A percentile compares a stretch with the other conserved stretches of the same genome.
Evolutionary conservation across 1,140 invertebrate species (phyloP).

Genomic region (Callitettix versicolor): DNA sequence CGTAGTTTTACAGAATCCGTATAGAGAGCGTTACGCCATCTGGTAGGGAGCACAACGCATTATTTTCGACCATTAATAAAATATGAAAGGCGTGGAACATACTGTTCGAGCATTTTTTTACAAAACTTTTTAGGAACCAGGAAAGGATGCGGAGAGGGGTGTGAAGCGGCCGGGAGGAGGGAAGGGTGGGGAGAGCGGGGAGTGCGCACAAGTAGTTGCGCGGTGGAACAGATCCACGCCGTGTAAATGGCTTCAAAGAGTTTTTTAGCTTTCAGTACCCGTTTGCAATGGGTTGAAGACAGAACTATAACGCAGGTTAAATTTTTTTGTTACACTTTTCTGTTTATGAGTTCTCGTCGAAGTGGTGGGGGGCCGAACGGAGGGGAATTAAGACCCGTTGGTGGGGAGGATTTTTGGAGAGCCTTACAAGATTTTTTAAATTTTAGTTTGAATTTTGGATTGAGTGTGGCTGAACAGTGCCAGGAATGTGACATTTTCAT

Average conservation of each 20-base stretch:
- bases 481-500: constrained; percentile 4
- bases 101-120: constrained; percentile 14
- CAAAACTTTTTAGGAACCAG: constrained; percentile 15
- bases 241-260: constrained; percentile 17
- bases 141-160: constrained; percentile 10
- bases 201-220: constrained; percentile 7
- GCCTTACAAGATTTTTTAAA: constrained; percentile 9
- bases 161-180: not conserved
- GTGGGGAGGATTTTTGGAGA: constrained; percentile 13
- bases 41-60: not conserved
- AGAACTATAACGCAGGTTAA: constrained; percentile 12
- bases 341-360: constrained; percentile 17
- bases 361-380: constrained; percentile 9
- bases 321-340: constrained; percentile 17
- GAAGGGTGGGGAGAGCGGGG: not conserved
- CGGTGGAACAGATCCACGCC: constrained; percentile 4
- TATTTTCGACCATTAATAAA: constrained; percentile 16
- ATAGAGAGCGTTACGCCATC: no score
- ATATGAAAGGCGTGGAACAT: constrained; percentile 10
- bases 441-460: constrained; percentile 14
- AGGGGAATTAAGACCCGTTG: not conserved
- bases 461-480: not conserved
- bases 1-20: no score
- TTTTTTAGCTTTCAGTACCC: constrained; percentile 20
- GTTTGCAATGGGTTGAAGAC: constrained; percentile 19